Evolutionary conservation across 2,797 vertebrate species (phyloP).

Genomic region (Tolypeutes matacus): DNA sequence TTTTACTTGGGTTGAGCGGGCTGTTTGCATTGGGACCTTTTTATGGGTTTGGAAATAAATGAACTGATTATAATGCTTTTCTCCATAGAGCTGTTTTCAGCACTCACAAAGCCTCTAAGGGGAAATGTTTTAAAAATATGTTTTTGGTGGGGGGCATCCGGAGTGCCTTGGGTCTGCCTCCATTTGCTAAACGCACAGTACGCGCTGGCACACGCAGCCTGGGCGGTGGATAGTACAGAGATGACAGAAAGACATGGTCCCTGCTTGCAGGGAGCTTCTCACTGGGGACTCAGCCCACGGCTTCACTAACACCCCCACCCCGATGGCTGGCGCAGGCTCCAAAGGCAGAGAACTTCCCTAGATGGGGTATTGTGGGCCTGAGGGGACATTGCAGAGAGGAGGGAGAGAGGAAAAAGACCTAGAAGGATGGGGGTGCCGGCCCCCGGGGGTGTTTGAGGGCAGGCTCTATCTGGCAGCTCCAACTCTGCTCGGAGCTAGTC

Average conservation of each 20-base stretch:
- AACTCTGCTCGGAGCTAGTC: background rate
- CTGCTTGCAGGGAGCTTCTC: background rate
- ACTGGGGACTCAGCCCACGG: rapidly evolving
- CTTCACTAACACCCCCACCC: background rate
- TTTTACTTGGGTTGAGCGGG: background rate
- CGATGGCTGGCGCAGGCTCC: rapidly evolving
- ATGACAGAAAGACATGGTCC: background rate
- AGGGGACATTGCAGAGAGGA: no score
- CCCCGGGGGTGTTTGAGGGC: no score
- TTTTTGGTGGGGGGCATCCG: no score
- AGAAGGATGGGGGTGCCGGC: rapidly evolving
- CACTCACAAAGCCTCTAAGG: background rate
- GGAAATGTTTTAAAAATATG: background rate
- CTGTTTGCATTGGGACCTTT: background rate
- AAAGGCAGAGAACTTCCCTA: rapidly evolving
- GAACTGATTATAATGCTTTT: rapidly evolving
- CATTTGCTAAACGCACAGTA: rapidly evolving
- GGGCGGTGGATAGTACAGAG: background rate
- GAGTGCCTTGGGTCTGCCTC: rapidly evolving
- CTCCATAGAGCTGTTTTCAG: background rate
- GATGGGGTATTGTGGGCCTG: rapidly evolving
- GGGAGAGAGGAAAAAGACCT: background rate
- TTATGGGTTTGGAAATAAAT: background rate
- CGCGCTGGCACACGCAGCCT: rapidly evolving
- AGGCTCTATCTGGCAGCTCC: background rate